Evolutionary conservation across 2,113 vertebrate species (phyloP).

Genomic region (Centropus bengalensis): DNA sequence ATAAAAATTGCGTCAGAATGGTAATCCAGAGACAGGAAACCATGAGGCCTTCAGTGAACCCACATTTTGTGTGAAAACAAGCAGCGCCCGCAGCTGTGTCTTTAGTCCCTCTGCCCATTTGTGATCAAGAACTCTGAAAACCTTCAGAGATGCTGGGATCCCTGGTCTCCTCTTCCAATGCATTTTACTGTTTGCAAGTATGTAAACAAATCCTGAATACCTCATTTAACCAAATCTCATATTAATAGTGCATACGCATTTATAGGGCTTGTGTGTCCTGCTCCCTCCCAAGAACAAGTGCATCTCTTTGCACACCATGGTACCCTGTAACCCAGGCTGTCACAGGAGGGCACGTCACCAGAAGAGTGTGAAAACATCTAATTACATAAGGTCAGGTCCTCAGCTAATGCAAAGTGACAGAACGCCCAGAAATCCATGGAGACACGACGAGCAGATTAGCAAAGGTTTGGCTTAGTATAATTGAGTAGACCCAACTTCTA

Average conservation of each 20-base stretch:
- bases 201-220: background rate
- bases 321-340: background rate
- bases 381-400: conserved; percentile 35
- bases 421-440: conserved; percentile 11
- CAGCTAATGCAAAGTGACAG: conserved; percentile 45
- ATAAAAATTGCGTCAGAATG: background rate
- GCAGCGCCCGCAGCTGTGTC: background rate
- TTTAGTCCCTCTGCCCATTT: background rate
- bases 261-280: background rate
- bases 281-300: background rate
- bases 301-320: background rate
- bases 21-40: background rate
- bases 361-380: conserved; percentile 35
- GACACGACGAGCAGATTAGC: background rate
- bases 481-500: background rate
- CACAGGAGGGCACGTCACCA: background rate
- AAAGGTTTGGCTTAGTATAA: conserved; percentile 16
- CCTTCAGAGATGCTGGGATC: background rate
- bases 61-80: background rate
- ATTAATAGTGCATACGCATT: background rate
- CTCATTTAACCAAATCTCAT: background rate
- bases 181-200: background rate
- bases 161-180: background rate
- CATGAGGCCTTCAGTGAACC: background rate
- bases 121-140: background rate